These are phyloP conservation scores for Phalacrocorax brasilianus DNA, from an alignment of 2,113 vertebrate genomes.

Conservation along the genomic window DNA sequence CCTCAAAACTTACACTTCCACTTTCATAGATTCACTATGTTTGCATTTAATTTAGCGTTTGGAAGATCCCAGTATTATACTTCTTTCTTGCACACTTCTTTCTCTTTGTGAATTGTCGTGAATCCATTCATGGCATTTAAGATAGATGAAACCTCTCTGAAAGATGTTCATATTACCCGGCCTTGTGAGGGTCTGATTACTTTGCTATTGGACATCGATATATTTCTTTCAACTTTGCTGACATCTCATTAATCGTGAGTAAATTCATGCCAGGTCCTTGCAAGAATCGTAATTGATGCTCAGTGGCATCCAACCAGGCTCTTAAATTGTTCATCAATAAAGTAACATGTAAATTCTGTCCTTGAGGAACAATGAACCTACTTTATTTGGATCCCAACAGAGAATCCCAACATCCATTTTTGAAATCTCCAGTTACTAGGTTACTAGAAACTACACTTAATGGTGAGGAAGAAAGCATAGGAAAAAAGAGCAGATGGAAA, in stretches of 20 bases:
- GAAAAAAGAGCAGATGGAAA: not conserved
- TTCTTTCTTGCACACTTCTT: not conserved
- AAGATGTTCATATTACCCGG: constrained; percentile 69
- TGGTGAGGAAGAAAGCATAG: not conserved
- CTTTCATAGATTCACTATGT: not conserved
- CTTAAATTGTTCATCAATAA: constrained; percentile 72
- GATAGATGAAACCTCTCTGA: constrained; percentile 62
- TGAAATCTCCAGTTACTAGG: not conserved
- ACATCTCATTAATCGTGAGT: constrained; percentile 71
- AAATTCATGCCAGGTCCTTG: constrained; percentile 61
- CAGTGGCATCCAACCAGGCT: constrained; percentile 44
- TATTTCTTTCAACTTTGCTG: constrained; percentile 65
- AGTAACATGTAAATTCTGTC: constrained; percentile 66
- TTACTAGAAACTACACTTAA: not conserved
- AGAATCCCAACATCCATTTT: not conserved
- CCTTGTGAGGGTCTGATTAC: constrained; percentile 67
- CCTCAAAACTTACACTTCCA: not conserved
- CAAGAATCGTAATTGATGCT: constrained; percentile 65
- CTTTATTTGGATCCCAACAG: not conserved
- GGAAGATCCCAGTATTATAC: not conserved
- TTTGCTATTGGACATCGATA: constrained; percentile 78
- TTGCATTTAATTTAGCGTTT: not conserved
- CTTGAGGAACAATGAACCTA: constrained; percentile 46
- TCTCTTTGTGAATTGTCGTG: constrained; percentile 27
- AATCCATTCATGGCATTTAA: constrained; percentile 21